phyloP scores from a whole-genome alignment of 2,888 invertebrate species.

The Amaurobius ferox region DNA sequence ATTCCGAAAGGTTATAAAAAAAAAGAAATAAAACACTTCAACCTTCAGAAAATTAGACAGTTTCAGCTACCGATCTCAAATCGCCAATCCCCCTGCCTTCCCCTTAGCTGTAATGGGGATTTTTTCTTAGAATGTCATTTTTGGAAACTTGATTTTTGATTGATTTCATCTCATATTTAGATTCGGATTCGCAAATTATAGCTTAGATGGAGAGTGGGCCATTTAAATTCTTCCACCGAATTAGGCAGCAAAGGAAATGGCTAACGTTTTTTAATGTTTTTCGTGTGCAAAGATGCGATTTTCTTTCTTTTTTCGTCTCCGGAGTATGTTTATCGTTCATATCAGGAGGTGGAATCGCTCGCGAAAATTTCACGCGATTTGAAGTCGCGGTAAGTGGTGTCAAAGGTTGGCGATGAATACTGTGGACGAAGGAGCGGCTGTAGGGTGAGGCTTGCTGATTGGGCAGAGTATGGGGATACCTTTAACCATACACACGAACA shows the following conservation, averaged over 20 bases:
- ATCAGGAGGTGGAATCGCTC: slow-evolving; percentile 30
- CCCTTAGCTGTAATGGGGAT: slow-evolving; percentile 48
- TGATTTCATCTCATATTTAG: slow-evolving; percentile 58
- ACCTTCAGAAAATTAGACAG: slow-evolving; percentile 7
- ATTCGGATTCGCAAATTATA: slow-evolving; percentile 68
- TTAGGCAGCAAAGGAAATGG: slow-evolving; percentile 31
- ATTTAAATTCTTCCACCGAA: slow-evolving; percentile 57
- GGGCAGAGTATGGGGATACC: background rate
- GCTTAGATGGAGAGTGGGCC: slow-evolving; percentile 28
- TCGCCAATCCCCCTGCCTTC: slow-evolving; percentile 5
- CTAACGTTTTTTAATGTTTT: slow-evolving; percentile 17
- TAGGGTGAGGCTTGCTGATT: slow-evolving; percentile 53
- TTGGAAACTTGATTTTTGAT: slow-evolving; percentile 57
- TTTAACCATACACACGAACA: no score
- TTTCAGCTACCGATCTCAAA: slow-evolving; percentile 10
- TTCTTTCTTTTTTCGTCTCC: background rate
- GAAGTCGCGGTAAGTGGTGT: slow-evolving; percentile 4
- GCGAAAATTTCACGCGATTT: slow-evolving; percentile 32
- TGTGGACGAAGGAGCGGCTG: slow-evolving; percentile 4
- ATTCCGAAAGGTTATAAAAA: slow-evolving; percentile 15
- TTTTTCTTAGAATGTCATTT: slow-evolving; percentile 67
- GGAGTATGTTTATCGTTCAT: slow-evolving; percentile 25
- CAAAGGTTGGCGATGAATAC: slow-evolving; percentile 17
- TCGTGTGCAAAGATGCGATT: background rate
- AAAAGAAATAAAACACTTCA: slow-evolving; percentile 15